Percentiles rank a stretch among this genome's conserved stretches.
Conservation (phyloP, 2,797 vertebrate genomes). For the Odontamblyopus lacepedii region DNA sequence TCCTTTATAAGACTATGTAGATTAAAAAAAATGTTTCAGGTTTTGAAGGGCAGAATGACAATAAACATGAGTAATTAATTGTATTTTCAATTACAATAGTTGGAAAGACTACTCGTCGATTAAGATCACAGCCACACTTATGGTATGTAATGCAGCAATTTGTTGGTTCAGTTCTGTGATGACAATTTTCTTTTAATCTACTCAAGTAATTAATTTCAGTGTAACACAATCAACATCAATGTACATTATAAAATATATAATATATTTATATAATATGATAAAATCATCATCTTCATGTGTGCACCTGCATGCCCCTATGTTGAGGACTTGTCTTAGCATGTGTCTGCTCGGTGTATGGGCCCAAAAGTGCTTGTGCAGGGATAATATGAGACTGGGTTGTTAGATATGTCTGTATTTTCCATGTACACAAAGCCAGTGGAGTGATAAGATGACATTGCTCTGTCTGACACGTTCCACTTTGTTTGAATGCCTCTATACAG, state of each 20-base stretch:
- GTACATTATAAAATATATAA: too few species aligned
- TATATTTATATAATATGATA: neutral
- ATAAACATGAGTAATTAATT: too few species aligned
- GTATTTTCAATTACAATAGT: too few species aligned
- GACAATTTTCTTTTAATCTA: neutral
- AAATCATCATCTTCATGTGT: neutral
- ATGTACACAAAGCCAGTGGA: conserved; percentile 48
- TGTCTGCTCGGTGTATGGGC: conserved; percentile 13
- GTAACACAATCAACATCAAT: neutral
- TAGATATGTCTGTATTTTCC: conserved; percentile 51
- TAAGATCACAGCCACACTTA: neutral
- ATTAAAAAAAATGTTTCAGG: too few species aligned
- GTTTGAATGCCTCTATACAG: conserved; percentile 48
- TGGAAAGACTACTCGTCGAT: neutral
- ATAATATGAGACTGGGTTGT: conserved; percentile 35
- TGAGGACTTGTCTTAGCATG: conserved; percentile 9
- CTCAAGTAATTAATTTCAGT: neutral
- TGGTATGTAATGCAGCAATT: neutral
- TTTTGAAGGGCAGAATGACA: too few species aligned
- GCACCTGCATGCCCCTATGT: conserved; percentile 21
- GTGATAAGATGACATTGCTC: conserved; percentile 49
- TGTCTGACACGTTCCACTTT: conserved; percentile 36
- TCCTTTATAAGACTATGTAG: too few species aligned
- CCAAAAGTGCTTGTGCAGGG: conserved; percentile 30
- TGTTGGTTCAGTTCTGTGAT: neutral